Base-by-base conservation (phyloP, 37 sponge, comb jelly and placozoan genomes). In the Agelas oroides region DNA sequence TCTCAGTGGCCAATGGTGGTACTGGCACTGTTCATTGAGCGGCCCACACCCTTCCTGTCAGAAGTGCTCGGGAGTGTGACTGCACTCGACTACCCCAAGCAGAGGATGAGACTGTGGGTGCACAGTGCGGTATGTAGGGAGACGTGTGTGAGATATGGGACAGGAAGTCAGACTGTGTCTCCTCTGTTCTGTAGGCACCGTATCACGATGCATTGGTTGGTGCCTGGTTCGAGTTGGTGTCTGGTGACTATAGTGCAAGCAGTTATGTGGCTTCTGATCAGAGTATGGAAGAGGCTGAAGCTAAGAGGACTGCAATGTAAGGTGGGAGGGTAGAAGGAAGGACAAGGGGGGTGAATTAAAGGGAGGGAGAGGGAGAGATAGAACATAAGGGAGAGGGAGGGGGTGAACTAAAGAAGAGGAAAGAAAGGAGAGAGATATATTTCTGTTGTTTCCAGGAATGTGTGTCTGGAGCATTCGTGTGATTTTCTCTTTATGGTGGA, bases 401-500 rank as follows among this genome's bases (percentile, higher is more conserved):
- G n/a, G n/a, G n/a, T n/a, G n/a, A n/a, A n/a, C n/a, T n/a, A n/a
- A n/a, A n/a, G n/a, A n/a, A n/a, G n/a, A n/a, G n/a, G n/a, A n/a
- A n/a, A n/a, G n/a, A n/a, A n/a, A n/a, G n/a, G n/a, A n/a, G n/a
- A n/a, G n/a, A n/a, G n/a, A n/a, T n/a, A n/a, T n/a, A n/a, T n/a
- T n/a, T n/a, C n/a, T n/a, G n/a, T n/a, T n/a, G n/a, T n/a, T n/a
- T n/a, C n/a, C n/a, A 91, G 89, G 82, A 33, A 90, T 40, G 67
- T 58, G 17, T 86, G 87, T 86, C 19, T 75, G 20, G 80, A 80
- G 57, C 30, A 63, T 17, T 54, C 56, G 16, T 90, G 92, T 88
- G 90, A 87, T 32, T 95, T 84, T 60, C 76, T 80, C 70, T 93
- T 97, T 53, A 36, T 73, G 15, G 67, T 97, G 46, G 95, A 95